phyloP scores from a whole-genome alignment of 2,113 vertebrate genomes.

The Regulus satrapa region DNA sequence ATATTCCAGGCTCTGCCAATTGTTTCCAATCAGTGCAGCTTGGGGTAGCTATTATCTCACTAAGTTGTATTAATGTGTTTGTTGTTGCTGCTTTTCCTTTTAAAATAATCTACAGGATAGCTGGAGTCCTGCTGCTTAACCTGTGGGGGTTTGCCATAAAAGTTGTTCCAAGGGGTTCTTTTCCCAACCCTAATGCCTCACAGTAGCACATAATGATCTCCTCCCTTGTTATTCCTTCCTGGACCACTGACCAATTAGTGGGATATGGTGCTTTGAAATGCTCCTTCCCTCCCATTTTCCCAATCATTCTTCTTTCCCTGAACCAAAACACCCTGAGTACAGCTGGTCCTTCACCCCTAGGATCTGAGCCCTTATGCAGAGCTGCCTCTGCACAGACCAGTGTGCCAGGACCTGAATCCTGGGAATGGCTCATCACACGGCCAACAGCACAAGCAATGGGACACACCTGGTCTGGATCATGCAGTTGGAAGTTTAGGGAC shows the following conservation, averaged over 20 bases:
- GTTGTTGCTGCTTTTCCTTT: conserved; percentile 7
- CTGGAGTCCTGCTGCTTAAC: background rate
- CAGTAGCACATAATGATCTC: background rate
- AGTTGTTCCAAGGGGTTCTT: background rate
- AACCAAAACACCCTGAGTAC: background rate
- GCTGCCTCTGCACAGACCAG: background rate
- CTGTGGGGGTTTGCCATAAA: background rate
- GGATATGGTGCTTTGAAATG: background rate
- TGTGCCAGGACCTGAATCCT: background rate
- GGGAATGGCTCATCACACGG: background rate
- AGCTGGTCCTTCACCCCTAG: background rate
- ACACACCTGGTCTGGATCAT: accelerated
- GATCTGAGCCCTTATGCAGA: background rate
- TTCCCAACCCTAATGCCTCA: background rate
- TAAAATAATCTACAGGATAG: background rate
- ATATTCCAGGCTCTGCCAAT: conserved; percentile 44
- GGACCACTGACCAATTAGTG: accelerated
- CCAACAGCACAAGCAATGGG: background rate
- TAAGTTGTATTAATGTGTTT: conserved; percentile 50
- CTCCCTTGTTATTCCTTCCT: background rate
- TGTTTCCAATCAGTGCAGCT: conserved; percentile 33
- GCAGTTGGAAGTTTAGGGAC: background rate
- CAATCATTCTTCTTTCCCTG: background rate
- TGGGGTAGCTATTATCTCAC: conserved; percentile 12
- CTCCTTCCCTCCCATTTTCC: background rate